These are phyloP conservation scores for Heteromormyrus szaboi DNA, from an alignment of 2,797 vertebrate species.

Conservation along the genomic window DNA sequence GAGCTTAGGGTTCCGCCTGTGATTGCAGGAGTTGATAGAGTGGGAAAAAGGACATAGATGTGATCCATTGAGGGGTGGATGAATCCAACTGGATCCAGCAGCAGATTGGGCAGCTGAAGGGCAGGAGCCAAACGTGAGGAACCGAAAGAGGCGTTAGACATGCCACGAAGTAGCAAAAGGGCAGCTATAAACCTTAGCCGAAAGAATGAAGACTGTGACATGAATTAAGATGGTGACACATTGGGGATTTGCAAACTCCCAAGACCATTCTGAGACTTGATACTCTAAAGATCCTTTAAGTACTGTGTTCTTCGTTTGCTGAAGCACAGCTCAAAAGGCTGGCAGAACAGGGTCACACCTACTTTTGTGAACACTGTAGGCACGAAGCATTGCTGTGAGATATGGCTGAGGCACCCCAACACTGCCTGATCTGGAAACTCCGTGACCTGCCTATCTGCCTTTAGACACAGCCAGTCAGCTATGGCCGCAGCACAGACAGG, in stretches of 20 bases:
- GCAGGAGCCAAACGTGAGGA: not conserved
- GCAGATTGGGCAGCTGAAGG: not conserved
- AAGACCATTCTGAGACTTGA: not conserved
- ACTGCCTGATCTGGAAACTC: not conserved
- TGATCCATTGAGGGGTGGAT: not conserved
- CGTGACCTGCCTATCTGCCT: not conserved
- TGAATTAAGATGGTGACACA: not conserved
- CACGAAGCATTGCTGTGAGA: not conserved
- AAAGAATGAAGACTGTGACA: not conserved
- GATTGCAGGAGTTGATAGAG: not conserved
- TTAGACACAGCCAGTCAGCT: not conserved
- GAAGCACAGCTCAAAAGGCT: not conserved
- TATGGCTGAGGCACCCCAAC: not conserved
- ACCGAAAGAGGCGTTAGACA: not conserved
- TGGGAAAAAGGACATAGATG: not conserved
- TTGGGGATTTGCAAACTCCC: not conserved
- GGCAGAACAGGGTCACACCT: not conserved
- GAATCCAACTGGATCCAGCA: not conserved
- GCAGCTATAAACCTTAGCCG: not conserved
- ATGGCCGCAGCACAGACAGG: not conserved
- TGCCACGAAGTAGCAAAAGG: not conserved
- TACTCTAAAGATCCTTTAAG: not conserved
- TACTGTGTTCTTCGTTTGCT: not conserved
- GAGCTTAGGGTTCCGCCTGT: not conserved
- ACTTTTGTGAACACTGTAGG: not conserved